These are phyloP conservation scores for Tolmerus cingulatus DNA, from an alignment of 2,888 invertebrate species.

Conservation along the genomic window DNA sequence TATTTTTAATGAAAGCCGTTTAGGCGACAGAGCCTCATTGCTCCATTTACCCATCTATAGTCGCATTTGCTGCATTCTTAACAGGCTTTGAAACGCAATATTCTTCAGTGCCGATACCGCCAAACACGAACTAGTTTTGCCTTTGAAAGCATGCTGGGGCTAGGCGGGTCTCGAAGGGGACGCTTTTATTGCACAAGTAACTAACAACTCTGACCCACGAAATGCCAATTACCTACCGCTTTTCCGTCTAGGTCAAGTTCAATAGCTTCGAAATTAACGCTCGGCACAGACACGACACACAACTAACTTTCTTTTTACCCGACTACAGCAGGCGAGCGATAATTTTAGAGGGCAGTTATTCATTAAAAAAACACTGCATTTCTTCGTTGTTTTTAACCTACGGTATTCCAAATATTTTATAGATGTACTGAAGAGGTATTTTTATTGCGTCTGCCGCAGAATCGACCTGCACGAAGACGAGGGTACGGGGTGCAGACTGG, in stretches of 20 bases:
- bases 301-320: neutral
- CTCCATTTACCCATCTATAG: neutral
- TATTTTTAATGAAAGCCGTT: neutral
- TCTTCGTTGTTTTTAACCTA: neutral
- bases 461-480: neutral
- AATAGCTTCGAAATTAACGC: neutral
- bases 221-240: constrained; percentile 1
- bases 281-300: neutral
- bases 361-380: neutral
- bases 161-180: neutral
- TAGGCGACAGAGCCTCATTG: neutral
- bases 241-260: constrained; percentile 26
- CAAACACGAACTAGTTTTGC: neutral
- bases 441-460: neutral
- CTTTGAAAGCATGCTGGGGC: neutral
- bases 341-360: neutral
- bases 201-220: neutral
- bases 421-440: neutral
- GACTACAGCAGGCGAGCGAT: neutral
- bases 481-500: neutral
- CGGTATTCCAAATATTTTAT: neutral
- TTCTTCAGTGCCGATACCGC: neutral
- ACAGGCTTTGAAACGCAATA: neutral
- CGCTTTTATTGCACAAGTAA: neutral
- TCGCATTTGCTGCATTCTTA: neutral